Conservation (phyloP, 1,140 invertebrate genomes). For the Asobara japonica region DNA sequence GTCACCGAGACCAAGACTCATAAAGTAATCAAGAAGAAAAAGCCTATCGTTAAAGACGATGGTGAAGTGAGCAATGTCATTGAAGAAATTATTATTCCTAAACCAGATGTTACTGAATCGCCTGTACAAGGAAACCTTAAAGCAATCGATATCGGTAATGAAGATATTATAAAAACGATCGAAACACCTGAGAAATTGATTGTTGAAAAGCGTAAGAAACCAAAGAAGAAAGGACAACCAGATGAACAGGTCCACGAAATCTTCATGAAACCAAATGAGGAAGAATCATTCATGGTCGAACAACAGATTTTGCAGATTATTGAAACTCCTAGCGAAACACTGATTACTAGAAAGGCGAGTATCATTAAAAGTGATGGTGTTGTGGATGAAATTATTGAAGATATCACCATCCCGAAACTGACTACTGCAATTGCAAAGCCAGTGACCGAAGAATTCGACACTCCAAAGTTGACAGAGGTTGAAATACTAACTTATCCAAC, state of each 20-base stretch:
- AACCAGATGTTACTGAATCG: slow-evolving; percentile 38
- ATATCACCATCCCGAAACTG: slow-evolving; percentile 44
- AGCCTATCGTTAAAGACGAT: slow-evolving; percentile 42
- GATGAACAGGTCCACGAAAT: slow-evolving; percentile 40
- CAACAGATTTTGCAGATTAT: slow-evolving; percentile 41
- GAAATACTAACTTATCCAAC: slow-evolving; percentile 29
- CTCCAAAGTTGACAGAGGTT: slow-evolving; percentile 38
- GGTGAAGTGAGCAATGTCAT: slow-evolving; percentile 41
- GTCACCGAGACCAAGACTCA: slow-evolving; percentile 39
- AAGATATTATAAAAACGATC: slow-evolving; percentile 42
- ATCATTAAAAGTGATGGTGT: slow-evolving; percentile 40
- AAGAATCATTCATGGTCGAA: slow-evolving; percentile 38
- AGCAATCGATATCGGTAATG: slow-evolving; percentile 6
- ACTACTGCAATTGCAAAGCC: slow-evolving; percentile 39
- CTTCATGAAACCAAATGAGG: slow-evolving; percentile 29
- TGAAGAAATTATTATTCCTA: slow-evolving; percentile 45
- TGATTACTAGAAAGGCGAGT: slow-evolving; percentile 39
- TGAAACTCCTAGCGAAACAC: slow-evolving; percentile 38
- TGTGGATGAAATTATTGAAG: slow-evolving; percentile 28
- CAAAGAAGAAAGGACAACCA: slow-evolving; percentile 34
- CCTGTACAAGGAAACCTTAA: background rate
- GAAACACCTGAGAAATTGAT: slow-evolving; percentile 46
- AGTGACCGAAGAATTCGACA: slow-evolving; percentile 35
- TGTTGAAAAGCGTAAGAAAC: slow-evolving; percentile 45
- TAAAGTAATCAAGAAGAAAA: slow-evolving; percentile 45